Base-by-base conservation (phyloP, 2,888 invertebrate genomes). In the Phengaris alcon region DNA sequence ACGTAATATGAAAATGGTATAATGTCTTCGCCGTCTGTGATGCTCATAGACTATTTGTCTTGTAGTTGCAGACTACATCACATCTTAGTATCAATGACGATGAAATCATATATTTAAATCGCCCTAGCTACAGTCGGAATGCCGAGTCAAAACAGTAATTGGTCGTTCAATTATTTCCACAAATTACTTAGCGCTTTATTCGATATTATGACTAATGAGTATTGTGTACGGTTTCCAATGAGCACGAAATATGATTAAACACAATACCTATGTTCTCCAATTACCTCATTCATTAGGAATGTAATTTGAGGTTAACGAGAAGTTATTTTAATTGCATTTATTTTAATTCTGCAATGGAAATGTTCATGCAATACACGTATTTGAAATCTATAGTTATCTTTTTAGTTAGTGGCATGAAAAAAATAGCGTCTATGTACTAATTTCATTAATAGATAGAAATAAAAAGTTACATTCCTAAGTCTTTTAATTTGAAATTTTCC, bases 111-210 rank as follows among this genome's bases (percentile, higher is more conserved):
- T 35, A 35, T 4, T 4, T 35, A 35, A 35, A 35, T 35, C 3
- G 35, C 35, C 35, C 35, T 35, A 35, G 35, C 35, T 35, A 35
- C 35, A 35, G 15, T 12, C 51, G 72, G 52, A 72, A 54, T 72
- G 72, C 72, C 35, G 35, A 35, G 35, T 54, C 72, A 70, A 70
- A 52, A 35, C 52, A 54, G 52, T 72, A 72, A 72, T 72, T 72
- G 72, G 72, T 72, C 72, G 72, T 72, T 72, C 54, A 72, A 52
- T 72, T 72, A 52, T 72, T 72, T 72, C 70, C 70, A 48, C 5
- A 22, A 22, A 48, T 48, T 69, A 72, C 52, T 72, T 51, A 70
- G 15, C 15, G 70, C 70, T 70, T 69, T 69, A 69, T 51, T 51
- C 70, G 48, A 70, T 70, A 51, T 70, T 70, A 70, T 70, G 70